phyloP scores from a whole-genome alignment of 2,888 invertebrate genomes.

The Pemphredon lugubris region DNA sequence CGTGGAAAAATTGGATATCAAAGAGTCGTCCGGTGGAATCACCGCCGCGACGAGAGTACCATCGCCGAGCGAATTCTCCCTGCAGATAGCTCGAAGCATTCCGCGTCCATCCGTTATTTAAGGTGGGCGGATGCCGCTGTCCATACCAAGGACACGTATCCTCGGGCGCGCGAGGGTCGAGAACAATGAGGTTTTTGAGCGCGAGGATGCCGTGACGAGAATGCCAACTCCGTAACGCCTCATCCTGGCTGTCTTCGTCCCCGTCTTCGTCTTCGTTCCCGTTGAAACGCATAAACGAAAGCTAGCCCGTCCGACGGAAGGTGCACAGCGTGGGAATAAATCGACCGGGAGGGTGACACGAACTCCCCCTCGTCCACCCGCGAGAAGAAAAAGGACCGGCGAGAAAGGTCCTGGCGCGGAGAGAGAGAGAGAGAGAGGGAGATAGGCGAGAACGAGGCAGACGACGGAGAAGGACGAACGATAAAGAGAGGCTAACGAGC shows the following conservation, averaged over 20 bases:
- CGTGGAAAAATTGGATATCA: no score
- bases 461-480: constrained; percentile 23
- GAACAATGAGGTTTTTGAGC: constrained; percentile 65
- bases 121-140: constrained; percentile 66
- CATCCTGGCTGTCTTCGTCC: constrained; percentile 19
- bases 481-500: constrained; percentile 59
- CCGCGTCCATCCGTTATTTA: constrained; percentile 23
- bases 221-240: constrained; percentile 54
- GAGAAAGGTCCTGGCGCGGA: constrained; percentile 13
- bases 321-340: constrained; percentile 66
- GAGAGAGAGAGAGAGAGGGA: constrained; percentile 38
- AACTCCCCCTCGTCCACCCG: constrained; percentile 15
- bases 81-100: no score
- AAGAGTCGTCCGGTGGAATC: no score
- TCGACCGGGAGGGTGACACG: constrained; percentile 60
- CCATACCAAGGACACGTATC: constrained; percentile 65
- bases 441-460: constrained; percentile 29
- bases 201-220: constrained; percentile 61
- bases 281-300: constrained; percentile 53
- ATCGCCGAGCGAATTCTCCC: no score
- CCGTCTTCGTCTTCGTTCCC: constrained; percentile 22
- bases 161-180: constrained; percentile 45
- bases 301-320: constrained; percentile 26
- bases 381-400: constrained; percentile 9
- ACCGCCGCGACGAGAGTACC: no score